Conservation (phyloP, 2,888 invertebrate species). For the Xylophagus ater region DNA sequence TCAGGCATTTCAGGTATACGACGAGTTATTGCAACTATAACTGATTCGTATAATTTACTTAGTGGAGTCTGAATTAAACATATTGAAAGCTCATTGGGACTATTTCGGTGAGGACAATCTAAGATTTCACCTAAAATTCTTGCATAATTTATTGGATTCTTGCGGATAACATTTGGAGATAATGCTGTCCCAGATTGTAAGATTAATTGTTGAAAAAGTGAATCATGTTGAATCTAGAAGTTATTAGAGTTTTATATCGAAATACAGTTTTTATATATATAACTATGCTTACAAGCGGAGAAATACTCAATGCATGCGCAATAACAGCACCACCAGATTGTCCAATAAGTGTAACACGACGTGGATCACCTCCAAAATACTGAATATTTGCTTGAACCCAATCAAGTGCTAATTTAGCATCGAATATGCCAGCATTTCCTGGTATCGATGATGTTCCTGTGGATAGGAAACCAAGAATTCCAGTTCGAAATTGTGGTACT, state of each 20-base stretch:
- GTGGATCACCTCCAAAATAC: conserved; percentile 38
- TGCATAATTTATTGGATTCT: conserved; percentile 24
- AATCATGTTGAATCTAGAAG: neutral
- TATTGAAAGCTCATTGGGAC: too few relatives aligned
- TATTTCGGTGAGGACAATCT: conserved; percentile 23
- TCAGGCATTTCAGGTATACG: conserved; percentile 8
- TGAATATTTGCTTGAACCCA: conserved; percentile 38
- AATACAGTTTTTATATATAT: too few relatives aligned
- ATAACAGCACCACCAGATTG: conserved; percentile 40
- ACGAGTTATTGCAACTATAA: conserved; percentile 7
- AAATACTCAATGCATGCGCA: conserved; percentile 29
- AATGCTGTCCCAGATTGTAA: conserved; percentile 38
- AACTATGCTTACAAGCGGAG: conserved; percentile 27
- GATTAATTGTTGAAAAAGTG: conserved; percentile 36
- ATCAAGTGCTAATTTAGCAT: conserved; percentile 35
- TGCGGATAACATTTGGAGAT: conserved; percentile 36
- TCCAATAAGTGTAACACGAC: conserved; percentile 36
- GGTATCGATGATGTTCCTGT: conserved; percentile 35
- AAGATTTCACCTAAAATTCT: conserved; percentile 22
- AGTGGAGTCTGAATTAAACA: conserved; percentile 24
- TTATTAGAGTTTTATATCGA: too few relatives aligned
- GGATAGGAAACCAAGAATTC: conserved; percentile 38
- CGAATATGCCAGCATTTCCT: conserved; percentile 40
- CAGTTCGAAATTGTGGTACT: conserved; percentile 35
- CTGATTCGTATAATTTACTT: too few relatives aligned